phyloP scores from a whole-genome alignment of 2,797 vertebrate species.

The Cryptoprocta ferox region DNA sequence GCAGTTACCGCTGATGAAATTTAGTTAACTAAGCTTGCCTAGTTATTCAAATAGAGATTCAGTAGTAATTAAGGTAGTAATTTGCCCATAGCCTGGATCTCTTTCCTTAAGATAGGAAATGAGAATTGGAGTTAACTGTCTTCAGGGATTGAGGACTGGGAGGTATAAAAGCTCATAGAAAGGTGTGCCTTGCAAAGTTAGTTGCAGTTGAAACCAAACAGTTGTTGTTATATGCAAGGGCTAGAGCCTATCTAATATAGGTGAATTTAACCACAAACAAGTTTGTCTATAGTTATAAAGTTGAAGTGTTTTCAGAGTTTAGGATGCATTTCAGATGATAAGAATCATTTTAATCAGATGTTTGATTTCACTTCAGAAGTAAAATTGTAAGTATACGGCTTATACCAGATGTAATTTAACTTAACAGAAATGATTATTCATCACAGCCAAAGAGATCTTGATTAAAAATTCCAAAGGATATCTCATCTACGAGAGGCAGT shows the following conservation, averaged over 20 bases:
- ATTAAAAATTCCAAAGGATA: conserved; percentile 25
- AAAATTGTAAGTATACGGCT: background rate
- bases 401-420: background rate
- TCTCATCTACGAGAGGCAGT: background rate
- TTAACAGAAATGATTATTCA: conserved; percentile 39
- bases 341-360: conserved; percentile 7
- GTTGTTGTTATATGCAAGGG: background rate
- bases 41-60: background rate
- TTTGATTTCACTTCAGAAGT: conserved; percentile 30
- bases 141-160: background rate
- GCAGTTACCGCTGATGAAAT: background rate
- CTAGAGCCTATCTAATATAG: background rate
- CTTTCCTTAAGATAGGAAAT: conserved; percentile 1
- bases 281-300: background rate
- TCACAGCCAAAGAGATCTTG: conserved; percentile 13
- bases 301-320: background rate
- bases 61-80: background rate
- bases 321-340: background rate
- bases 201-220: background rate
- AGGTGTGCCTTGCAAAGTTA: background rate
- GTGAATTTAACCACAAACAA: background rate
- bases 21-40: background rate
- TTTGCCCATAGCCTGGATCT: background rate
- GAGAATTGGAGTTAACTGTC: background rate
- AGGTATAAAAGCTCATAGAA: background rate